phyloP scores from a whole-genome alignment of 2,113 vertebrate species.

The Calidris pygmaea region DNA sequence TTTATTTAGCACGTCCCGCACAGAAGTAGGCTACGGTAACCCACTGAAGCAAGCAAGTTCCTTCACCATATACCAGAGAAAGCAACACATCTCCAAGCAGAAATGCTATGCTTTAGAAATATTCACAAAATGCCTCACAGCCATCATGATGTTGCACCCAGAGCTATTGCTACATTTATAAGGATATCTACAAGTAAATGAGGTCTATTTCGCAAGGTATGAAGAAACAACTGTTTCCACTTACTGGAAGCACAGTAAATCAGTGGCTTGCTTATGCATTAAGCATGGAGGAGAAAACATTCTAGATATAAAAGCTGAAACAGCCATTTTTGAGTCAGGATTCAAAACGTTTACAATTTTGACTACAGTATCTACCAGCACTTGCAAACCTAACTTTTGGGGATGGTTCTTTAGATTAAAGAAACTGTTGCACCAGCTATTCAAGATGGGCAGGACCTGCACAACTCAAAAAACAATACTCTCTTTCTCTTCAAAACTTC shows the following conservation, averaged over 20 bases:
- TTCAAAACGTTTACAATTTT: background rate
- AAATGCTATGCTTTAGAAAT: background rate
- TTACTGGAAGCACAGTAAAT: conserved; percentile 28
- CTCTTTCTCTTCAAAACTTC: background rate
- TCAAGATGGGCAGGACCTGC: background rate
- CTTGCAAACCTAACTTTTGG: background rate
- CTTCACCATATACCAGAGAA: background rate
- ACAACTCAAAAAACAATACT: background rate
- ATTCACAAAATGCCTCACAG: background rate
- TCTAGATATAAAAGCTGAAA: background rate
- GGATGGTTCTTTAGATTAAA: background rate
- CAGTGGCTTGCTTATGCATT: background rate
- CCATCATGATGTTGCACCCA: background rate
- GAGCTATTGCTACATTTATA: conserved; percentile 6
- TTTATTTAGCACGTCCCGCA: background rate
- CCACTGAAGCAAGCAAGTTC: background rate
- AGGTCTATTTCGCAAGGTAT: conserved; percentile 36
- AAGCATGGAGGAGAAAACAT: background rate
- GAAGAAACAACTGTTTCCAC: conserved; percentile 45
- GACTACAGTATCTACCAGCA: background rate
- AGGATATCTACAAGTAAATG: background rate
- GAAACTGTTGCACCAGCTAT: background rate
- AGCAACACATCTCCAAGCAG: background rate
- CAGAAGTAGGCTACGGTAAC: background rate
- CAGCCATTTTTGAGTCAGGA: background rate